Evolutionary conservation across 2,113 vertebrate species (phyloP).

Genomic region (Labeo rohita): DNA sequence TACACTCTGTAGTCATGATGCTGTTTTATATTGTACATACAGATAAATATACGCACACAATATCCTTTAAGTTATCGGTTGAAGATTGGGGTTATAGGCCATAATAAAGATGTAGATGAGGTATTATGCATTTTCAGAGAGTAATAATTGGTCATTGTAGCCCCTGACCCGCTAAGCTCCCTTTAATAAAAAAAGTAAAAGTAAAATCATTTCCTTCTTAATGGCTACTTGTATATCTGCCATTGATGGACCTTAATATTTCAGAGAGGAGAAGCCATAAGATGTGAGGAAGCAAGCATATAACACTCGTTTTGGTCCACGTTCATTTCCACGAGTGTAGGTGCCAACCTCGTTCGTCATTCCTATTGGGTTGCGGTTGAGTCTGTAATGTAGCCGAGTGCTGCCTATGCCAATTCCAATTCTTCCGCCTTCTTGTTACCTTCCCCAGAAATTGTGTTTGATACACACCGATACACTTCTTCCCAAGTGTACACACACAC

Average conservation of each 20-base stretch:
- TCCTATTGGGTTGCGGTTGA: not conserved
- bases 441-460: slow-evolving; percentile 26
- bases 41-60: slow-evolving; percentile 75
- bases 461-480: not conserved
- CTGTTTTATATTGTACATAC: slow-evolving; percentile 83
- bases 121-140: slow-evolving; percentile 63
- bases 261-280: slow-evolving; percentile 34
- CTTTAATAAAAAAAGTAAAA: too few species aligned
- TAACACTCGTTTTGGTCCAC: not conserved
- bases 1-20: slow-evolving; percentile 75
- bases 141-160: slow-evolving; percentile 37
- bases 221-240: slow-evolving; percentile 39
- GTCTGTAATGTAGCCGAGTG: slow-evolving; percentile 51
- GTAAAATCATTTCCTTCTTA: slow-evolving; percentile 33
- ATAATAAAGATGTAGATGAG: slow-evolving; percentile 49
- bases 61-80: slow-evolving; percentile 73
- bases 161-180: slow-evolving; percentile 38
- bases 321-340: slow-evolving; percentile 47
- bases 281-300: not conserved
- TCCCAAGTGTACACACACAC: slow-evolving; percentile 5
- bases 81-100: slow-evolving; percentile 42
- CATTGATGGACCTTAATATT: slow-evolving; percentile 37
- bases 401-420: slow-evolving; percentile 52
- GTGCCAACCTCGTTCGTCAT: slow-evolving; percentile 20
- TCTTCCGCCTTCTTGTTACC: slow-evolving; percentile 44